These are phyloP conservation scores for Mirza zaza DNA, from an alignment of 2,113 vertebrate genomes.

Conservation along the genomic window DNA sequence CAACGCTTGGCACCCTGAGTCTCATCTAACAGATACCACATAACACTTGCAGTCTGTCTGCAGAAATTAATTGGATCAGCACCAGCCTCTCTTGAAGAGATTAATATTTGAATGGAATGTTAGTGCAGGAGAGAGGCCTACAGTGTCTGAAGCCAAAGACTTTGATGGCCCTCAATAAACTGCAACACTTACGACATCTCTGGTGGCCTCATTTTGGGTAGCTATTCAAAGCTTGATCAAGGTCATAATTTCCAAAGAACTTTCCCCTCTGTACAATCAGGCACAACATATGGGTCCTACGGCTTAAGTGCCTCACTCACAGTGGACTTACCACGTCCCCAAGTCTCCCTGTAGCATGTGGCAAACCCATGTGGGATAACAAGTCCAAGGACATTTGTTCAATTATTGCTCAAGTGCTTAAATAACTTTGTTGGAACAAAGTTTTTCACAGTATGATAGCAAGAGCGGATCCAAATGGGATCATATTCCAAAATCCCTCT, in stretches of 20 bases:
- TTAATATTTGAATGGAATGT: not conserved
- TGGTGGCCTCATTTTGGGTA: not conserved
- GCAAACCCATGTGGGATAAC: not conserved
- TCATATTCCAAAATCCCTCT: conserved; percentile 33
- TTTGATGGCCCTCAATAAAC: not conserved
- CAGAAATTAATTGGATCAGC: not conserved
- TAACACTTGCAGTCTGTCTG: not conserved
- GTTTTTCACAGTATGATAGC: conserved; percentile 5
- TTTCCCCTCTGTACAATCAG: not conserved
- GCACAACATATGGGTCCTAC: not conserved
- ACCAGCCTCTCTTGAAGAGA: not conserved
- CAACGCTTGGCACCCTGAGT: not conserved
- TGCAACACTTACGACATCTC: not conserved
- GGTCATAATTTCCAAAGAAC: not conserved
- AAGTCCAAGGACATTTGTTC: conserved; percentile 59
- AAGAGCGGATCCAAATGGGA: conserved; percentile 14
- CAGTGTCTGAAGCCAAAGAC: not conserved
- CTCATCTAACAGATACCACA: not conserved
- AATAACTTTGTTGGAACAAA: conserved; percentile 23
- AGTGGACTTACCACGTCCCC: not conserved
- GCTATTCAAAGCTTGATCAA: not conserved
- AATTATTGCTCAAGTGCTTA: conserved; percentile 49
- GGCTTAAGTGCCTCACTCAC: conserved; percentile 20
- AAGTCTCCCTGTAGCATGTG: not conserved
- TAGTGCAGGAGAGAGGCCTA: not conserved